Base-by-base conservation (phyloP, 1,140 invertebrate genomes). In the Asbolus verrucosus region DNA sequence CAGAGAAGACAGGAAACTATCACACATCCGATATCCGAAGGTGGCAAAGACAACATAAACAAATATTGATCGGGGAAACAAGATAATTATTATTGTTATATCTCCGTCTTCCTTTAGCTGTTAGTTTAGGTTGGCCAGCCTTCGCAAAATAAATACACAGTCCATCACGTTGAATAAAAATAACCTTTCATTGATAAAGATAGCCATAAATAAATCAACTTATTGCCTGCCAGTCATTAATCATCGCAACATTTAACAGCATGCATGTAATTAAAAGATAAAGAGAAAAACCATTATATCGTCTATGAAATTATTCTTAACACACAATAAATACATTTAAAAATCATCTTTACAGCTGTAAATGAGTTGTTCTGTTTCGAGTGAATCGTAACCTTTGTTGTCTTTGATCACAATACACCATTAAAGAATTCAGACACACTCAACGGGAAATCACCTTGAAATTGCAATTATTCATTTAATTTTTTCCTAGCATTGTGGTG, bases 201-300 rank as follows among this genome's bases (percentile, higher is more conserved):
- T 15, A 63, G 14, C 18, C 61, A 63, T 63, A 63, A 63, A 63
- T 63, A 63, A 63, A 63, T 63, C 61, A 63, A 63, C 41, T 63
- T 63, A 38, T 41, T 9, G 8, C 31, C 36, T 39, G 13, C 14
- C 39, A 63, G 13, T 19, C 14, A 63, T 63, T 63, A 63, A 39
- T 63, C 61, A 63, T 63, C 33, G 3, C 13, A 63, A 63, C 15
- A 63, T 31, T 63, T 11, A 63, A 31, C 61, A 33, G 24, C 30
- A 19, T 41, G 19, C 27, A 63, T 63, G 61, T 39, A 39, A 63
- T 63, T 63, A 63, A 63, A 63, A 63, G 61, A 63, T 63, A 63
- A 63, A 41, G 36, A 19, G n/a, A 41, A 63, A 39, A 63, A 11
- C 61, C 18, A 63, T 63, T 63, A 41, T 39, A 63, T n/a, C 61